Evolutionary conservation across 2,888 invertebrate species (phyloP), one percentile per base, ranked within the genome.

Genomic region (Hetaerina titia): DNA sequence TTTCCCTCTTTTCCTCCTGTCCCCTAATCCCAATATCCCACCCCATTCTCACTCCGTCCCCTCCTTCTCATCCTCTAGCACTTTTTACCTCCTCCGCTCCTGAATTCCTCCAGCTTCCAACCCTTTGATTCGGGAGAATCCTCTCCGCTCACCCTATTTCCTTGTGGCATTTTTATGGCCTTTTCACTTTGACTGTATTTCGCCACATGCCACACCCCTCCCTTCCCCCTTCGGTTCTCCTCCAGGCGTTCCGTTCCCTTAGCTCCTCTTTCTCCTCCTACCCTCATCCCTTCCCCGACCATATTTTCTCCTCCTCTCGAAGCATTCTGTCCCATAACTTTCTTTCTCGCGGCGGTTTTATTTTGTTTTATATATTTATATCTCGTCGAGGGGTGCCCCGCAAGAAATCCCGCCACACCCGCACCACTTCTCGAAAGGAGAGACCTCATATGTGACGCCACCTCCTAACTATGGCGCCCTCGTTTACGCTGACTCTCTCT

Each of bases 171-270:
- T 74, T 92, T 74, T 92, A 74, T 74, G 69, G 64, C 64, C 64
- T 69, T 58, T 69, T 90, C 74, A n/a, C 92, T 92, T 74, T 92
- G 74, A 92, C 57, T 69, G 45, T n/a, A 74, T 92, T 92, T 74
- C 92, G 69, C 92, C 92, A 92, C 92, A 64, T 69, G 64, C 64
- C 90, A 58, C 57, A 5, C 19, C 19, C n/a, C 15, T 9, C 57
- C 57, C 89, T 45, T 11, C 31, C 88, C 69, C 15, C 13, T 69
- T 69, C 69, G 7, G 19, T 7, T 81, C 81, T n/a, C 22, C 56
- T 89, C 89, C n/a, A n/a, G 69, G 69, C 88, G 17, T 17, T 19
- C 31, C 88, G 8, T 31, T 17, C 56, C 88, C 31, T 88, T 8
- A 45, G n/a, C 15, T 9, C 13, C 19, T 13, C 22, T 88, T 56